phyloP scores from a whole-genome alignment of 2,797 vertebrate genomes.

The Champsocephalus gunnari region DNA sequence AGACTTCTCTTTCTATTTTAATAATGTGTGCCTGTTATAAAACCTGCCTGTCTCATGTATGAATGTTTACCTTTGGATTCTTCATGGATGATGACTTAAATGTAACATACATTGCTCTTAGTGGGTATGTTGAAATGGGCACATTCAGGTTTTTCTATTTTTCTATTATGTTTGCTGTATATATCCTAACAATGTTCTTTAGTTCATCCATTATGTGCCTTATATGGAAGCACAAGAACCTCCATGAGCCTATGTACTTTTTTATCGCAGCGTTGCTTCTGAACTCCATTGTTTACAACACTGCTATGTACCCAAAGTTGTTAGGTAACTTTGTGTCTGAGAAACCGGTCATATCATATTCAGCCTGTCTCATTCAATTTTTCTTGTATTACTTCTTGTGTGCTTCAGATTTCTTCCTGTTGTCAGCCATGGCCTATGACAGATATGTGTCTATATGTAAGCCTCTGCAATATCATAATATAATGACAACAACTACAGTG shows the following conservation, averaged over 20 bases:
- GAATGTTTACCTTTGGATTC: neutral
- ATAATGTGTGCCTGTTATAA: neutral
- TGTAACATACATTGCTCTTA: constrained; percentile 47
- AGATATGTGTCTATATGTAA: constrained; percentile 19
- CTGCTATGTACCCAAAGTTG: constrained; percentile 44
- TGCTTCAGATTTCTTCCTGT: constrained; percentile 32
- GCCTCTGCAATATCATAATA: constrained; percentile 37
- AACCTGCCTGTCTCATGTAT: neutral
- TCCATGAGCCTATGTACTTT: constrained; percentile 64
- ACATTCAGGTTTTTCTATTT: constrained; percentile 53
- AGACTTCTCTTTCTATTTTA: neutral
- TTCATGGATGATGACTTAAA: constrained; percentile 28
- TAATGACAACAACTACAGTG: constrained; percentile 25
- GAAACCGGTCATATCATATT: constrained; percentile 33
- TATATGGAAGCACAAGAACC: constrained; percentile 35
- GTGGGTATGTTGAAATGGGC: constrained; percentile 31
- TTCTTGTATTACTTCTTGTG: neutral
- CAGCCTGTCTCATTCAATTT: constrained; percentile 31
- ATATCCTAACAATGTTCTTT: constrained; percentile 37
- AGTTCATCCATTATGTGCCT: constrained; percentile 43
- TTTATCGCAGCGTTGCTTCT: constrained; percentile 54
- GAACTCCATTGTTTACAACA: constrained; percentile 47
- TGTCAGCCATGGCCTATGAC: constrained; percentile 49
- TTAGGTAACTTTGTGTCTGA: constrained; percentile 38
- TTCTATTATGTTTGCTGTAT: constrained; percentile 24